phyloP scores from a whole-genome alignment of 2,113 vertebrate genomes.

The Halcyon malimbica region DNA sequence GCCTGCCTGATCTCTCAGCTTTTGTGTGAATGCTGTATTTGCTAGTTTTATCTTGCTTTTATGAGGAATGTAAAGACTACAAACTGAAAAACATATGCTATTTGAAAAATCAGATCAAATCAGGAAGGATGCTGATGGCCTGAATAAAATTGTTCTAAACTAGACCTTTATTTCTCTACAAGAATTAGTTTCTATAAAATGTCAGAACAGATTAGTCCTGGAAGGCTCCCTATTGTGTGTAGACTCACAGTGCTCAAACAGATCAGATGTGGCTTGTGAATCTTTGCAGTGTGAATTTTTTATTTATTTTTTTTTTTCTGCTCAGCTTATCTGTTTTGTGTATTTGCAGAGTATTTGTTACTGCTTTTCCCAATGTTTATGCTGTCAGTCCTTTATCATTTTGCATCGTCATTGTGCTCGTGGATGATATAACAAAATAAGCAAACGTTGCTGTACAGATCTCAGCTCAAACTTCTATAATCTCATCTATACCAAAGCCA shows the following conservation, averaged over 20 bases:
- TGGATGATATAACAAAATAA: not conserved
- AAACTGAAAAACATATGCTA: slow-evolving; percentile 21
- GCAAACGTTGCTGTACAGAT: not conserved
- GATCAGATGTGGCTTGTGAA: slow-evolving; percentile 34
- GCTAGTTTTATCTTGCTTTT: slow-evolving; percentile 51
- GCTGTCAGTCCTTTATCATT: not conserved
- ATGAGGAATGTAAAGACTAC: not conserved
- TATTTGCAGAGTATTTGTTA: not conserved
- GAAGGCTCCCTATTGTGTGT: slow-evolving; percentile 10
- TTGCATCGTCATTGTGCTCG: not conserved
- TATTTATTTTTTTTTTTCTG: not conserved
- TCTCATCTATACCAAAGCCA: not conserved
- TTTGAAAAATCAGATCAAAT: slow-evolving; percentile 56
- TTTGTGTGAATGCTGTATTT: slow-evolving; percentile 48
- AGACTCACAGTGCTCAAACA: not conserved
- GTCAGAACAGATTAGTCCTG: slow-evolving; percentile 49
- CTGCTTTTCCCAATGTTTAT: not conserved
- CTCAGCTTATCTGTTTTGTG: not conserved
- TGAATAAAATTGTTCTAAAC: slow-evolving; percentile 43
- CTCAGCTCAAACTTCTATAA: not conserved
- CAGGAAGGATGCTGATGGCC: slow-evolving; percentile 23
- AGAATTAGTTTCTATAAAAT: slow-evolving; percentile 50
- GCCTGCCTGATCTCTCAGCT: not conserved
- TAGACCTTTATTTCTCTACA: slow-evolving; percentile 52
- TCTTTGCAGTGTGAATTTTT: not conserved